phyloP scores from a whole-genome alignment of 2,113 vertebrate species.

The Rattus norvegicus region DNA sequence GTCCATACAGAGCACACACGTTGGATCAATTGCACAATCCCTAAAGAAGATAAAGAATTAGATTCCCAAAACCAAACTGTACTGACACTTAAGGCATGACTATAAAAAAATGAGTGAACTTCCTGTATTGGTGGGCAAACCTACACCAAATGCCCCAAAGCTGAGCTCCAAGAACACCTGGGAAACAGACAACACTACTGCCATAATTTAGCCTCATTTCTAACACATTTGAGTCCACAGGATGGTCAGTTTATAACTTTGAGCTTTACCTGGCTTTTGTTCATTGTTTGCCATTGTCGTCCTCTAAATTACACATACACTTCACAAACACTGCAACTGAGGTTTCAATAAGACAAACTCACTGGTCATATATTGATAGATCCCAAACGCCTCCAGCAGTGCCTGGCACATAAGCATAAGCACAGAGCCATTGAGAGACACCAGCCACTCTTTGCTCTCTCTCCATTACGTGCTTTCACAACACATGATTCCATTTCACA shows the following conservation, averaged over 20 bases:
- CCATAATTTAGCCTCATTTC: slow-evolving; percentile 50
- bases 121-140: background rate
- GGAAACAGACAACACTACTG: background rate
- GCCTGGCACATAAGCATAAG: background rate
- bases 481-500: slow-evolving; percentile 33
- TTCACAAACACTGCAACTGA: slow-evolving; percentile 46
- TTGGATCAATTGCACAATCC: slow-evolving; percentile 99
- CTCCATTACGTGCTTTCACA: slow-evolving; percentile 21
- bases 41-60: slow-evolving; percentile 87
- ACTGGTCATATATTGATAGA: background rate
- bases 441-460: slow-evolving; percentile 24
- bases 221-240: background rate
- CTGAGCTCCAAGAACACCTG: slow-evolving; percentile 18
- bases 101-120: slow-evolving; percentile 47
- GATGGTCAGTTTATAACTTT: slow-evolving; percentile 22
- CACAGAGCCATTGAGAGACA: background rate
- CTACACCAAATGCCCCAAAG: slow-evolving; percentile 48
- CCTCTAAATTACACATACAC: slow-evolving; percentile 16
- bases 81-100: slow-evolving; percentile 38
- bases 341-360: slow-evolving; percentile 37
- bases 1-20: slow-evolving; percentile 98
- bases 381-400: background rate
- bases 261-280: slow-evolving; percentile 16
- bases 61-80: slow-evolving; percentile 49
- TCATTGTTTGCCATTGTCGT: background rate